phyloP scores from a whole-genome alignment of 2,113 vertebrate species.

The Stigmatopora argus region DNA sequence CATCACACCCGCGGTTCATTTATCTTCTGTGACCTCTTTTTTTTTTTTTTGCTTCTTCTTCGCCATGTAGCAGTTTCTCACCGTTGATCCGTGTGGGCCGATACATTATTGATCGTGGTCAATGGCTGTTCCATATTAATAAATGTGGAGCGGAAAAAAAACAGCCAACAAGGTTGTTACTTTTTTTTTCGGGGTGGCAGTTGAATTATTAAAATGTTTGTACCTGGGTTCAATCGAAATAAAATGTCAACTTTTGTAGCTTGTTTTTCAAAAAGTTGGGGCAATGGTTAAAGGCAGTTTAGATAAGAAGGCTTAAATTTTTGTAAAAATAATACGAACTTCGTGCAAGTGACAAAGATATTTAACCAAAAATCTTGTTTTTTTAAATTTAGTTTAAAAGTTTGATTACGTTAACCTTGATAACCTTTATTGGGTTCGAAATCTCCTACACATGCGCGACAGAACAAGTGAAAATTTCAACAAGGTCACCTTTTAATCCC shows the following conservation, averaged over 20 bases:
- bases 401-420: too few species aligned
- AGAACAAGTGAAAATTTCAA: not conserved
- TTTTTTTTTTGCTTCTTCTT: constrained; percentile 28
- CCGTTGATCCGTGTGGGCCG: constrained; percentile 20
- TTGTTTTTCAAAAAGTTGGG: not conserved
- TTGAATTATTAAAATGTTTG: constrained; percentile 24
- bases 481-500: constrained; percentile 8
- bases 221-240: not conserved
- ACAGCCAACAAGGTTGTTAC: constrained; percentile 21
- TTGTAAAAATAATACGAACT: too few species aligned
- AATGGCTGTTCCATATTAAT: constrained; percentile 47
- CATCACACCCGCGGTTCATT: constrained; percentile 17
- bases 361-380: too few species aligned
- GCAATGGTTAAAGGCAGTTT: not conserved
- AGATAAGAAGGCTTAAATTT: too few species aligned
- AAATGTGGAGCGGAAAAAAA: not conserved
- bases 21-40: constrained; percentile 12
- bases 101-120: constrained; percentile 54
- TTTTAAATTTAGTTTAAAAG: too few species aligned
- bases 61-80: constrained; percentile 22
- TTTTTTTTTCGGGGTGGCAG: not conserved
- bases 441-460: not conserved
- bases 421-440: too few species aligned
- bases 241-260: not conserved
- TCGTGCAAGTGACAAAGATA: too few species aligned